phyloP scores from a whole-genome alignment of 2,888 invertebrate species.

The Chesias legatella region DNA sequence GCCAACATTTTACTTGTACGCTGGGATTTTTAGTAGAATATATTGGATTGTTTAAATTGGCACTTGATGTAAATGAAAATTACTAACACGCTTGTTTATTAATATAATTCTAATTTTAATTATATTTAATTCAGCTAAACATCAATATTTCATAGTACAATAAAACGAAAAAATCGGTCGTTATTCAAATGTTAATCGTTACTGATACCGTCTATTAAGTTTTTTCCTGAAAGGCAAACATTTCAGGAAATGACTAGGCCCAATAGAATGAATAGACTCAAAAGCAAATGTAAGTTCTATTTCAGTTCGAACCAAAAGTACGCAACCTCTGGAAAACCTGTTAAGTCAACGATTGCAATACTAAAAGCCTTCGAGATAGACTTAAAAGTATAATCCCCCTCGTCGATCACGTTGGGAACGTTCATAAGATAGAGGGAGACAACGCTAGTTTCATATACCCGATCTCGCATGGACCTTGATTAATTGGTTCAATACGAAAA shows the following conservation, averaged over 20 bases:
- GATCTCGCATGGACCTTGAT: conserved; percentile 53
- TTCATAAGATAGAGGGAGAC: conserved; percentile 37
- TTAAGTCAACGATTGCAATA: conserved; percentile 70
- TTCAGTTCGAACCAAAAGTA: conserved; percentile 42
- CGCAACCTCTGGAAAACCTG: conserved; percentile 59
- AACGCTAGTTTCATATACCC: conserved; percentile 38
- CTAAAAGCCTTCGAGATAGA: conserved; percentile 38
- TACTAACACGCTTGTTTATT: too few species aligned
- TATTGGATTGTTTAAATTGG: conserved; percentile 1
- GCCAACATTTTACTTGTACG: conserved; percentile 50
- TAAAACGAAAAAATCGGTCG: too few species aligned
- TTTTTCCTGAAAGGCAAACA: too few species aligned
- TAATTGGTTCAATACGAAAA: conserved; percentile 39
- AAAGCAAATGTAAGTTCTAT: conserved; percentile 1
- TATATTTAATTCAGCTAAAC: too few species aligned
- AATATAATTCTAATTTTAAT: too few species aligned
- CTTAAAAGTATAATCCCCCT: conserved; percentile 42
- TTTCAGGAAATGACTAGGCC: too few species aligned
- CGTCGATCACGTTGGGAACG: conserved; percentile 33
- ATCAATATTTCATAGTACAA: too few species aligned
- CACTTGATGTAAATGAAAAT: too few species aligned
- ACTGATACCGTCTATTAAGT: too few species aligned
- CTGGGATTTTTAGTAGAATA: too few species aligned
- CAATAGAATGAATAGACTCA: too few species aligned
- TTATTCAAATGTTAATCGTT: too few species aligned